Conservation (phyloP, 1,140 invertebrate genomes). For the Patella vulgata region DNA sequence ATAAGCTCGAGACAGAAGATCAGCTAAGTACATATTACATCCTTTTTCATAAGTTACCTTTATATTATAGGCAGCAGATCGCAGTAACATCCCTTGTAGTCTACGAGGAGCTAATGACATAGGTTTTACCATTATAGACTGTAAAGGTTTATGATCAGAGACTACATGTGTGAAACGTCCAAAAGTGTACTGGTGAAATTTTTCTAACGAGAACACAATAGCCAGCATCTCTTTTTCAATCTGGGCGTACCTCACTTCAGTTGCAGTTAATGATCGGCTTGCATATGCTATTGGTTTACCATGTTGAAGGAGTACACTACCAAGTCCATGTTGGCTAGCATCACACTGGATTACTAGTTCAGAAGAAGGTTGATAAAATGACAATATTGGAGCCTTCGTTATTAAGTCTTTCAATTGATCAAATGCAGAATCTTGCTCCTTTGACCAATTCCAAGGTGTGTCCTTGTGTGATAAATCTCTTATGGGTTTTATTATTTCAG, state of each 20-base stretch:
- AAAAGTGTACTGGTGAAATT: constrained; percentile 65
- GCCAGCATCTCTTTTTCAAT: constrained; percentile 68
- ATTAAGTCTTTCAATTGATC: constrained; percentile 32
- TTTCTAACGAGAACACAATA: constrained; percentile 54
- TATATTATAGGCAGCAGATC: constrained; percentile 63
- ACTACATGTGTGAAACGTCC: constrained; percentile 41
- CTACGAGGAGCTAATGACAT: constrained; percentile 26
- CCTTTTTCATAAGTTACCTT: constrained; percentile 54
- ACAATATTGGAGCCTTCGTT: constrained; percentile 24
- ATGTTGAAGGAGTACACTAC: constrained; percentile 31
- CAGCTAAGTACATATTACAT: constrained; percentile 65
- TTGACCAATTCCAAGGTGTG: constrained; percentile 28
- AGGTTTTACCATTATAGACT: constrained; percentile 51
- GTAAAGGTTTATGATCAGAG: constrained; percentile 58
- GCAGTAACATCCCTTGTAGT: constrained; percentile 62
- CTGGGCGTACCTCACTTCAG: constrained; percentile 61
- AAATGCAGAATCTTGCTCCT: constrained; percentile 24
- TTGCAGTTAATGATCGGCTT: constrained; percentile 52
- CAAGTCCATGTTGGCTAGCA: constrained; percentile 53
- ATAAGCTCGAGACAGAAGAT: no score
- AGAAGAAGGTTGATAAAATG: constrained; percentile 30
- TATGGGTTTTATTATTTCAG: no score
- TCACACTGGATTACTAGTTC: constrained; percentile 32
- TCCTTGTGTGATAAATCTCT: no score
- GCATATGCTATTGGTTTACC: constrained; percentile 59